Percentiles rank a stretch among this genome's conserved stretches.
Evolutionary conservation across 2,888 invertebrate genomes (phyloP).

Genomic region (Phorcus lineatus): DNA sequence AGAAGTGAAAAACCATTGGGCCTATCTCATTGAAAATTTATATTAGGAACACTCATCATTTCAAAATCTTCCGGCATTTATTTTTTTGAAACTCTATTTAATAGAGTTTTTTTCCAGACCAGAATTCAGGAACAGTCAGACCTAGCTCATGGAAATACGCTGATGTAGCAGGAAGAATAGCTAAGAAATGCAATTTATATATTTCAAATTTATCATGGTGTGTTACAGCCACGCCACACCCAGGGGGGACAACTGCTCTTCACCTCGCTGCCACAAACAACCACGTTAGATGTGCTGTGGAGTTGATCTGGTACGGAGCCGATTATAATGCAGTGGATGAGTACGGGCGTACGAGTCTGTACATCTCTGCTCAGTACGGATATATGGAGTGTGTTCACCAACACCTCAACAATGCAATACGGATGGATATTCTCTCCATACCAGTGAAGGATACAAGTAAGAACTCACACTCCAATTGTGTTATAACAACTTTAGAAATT

Average conservation of each 20-base stretch:
- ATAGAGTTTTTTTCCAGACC: too few species aligned
- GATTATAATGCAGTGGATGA: slow-evolving; percentile 74
- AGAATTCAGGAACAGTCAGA: too few species aligned
- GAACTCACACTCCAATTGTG: not conserved
- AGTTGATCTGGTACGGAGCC: slow-evolving; percentile 72
- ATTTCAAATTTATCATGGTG: not conserved
- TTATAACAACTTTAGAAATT: too few species aligned
- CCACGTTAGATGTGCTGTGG: slow-evolving; percentile 67
- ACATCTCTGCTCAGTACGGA: slow-evolving; percentile 67
- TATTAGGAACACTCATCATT: too few species aligned
- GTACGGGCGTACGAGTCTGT: slow-evolving; percentile 68
- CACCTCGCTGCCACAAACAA: slow-evolving; percentile 70
- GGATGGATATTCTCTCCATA: slow-evolving; percentile 71
- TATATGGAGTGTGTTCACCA: slow-evolving; percentile 65
- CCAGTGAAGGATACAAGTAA: slow-evolving; percentile 67
- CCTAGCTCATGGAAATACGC: too few species aligned
- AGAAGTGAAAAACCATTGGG: too few species aligned
- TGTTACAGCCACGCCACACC: slow-evolving; percentile 65
- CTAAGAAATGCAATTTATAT: not conserved
- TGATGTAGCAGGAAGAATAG: too few species aligned
- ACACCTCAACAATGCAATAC: slow-evolving; percentile 71
- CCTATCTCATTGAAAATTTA: too few species aligned
- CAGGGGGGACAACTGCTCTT: slow-evolving; percentile 72
- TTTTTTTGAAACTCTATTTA: too few species aligned
- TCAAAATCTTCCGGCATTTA: too few species aligned